Conservation (phyloP, 2,888 invertebrate species). For the Ctenicera cuprea region DNA sequence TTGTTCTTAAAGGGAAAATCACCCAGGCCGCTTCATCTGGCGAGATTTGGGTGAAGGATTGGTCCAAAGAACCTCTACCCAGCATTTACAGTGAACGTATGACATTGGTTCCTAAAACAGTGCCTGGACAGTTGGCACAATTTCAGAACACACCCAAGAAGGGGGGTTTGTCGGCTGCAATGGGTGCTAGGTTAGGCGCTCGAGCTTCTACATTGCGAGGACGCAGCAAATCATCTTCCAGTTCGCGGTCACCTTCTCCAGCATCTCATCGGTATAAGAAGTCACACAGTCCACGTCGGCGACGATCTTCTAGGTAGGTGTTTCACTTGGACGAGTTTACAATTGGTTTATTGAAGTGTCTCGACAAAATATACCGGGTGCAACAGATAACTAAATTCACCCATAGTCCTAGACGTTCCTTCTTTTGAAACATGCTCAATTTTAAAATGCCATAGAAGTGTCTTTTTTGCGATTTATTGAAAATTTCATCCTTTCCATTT, state of each 20-base stretch:
- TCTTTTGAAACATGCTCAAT: no score
- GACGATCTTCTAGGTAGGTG: constrained; percentile 67
- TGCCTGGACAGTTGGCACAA: constrained; percentile 76
- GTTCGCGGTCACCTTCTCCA: constrained; percentile 66
- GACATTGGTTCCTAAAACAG: constrained; percentile 79
- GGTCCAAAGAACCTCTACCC: constrained; percentile 95
- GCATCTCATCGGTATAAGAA: constrained; percentile 63
- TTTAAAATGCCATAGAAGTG: no score
- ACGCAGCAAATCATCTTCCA: constrained; percentile 69
- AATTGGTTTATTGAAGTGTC: no score
- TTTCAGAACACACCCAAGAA: constrained; percentile 75
- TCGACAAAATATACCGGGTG: no score
- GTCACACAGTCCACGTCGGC: constrained; percentile 67
- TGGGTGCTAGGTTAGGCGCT: constrained; percentile 77
- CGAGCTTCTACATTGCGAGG: constrained; percentile 71
- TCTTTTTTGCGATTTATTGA: no score
- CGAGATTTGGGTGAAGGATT: constrained; percentile 92
- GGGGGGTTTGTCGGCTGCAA: constrained; percentile 75
- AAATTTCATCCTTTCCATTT: no score
- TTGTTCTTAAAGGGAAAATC: constrained; percentile 94
- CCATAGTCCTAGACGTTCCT: no score
- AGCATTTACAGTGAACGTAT: constrained; percentile 88
- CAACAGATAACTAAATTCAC: no score
- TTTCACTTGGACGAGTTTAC: no score
- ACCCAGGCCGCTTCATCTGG: constrained; percentile 93